These are phyloP conservation scores for Pseudachorutes palmiensis DNA, from an alignment of 1,140 invertebrate species.

Conservation along the genomic window DNA sequence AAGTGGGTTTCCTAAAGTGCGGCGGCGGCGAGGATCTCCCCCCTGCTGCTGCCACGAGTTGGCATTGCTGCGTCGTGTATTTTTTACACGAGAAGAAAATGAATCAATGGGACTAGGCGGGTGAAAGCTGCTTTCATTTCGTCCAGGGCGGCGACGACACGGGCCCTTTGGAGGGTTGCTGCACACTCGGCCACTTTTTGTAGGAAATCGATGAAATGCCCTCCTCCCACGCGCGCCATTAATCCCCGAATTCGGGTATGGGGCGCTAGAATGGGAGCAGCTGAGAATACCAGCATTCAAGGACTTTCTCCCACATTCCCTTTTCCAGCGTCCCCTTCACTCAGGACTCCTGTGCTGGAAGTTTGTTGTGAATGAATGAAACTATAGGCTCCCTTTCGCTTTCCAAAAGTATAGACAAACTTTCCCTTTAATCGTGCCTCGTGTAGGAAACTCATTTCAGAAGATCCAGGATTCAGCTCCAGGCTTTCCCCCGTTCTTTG, in stretches of 20 bases:
- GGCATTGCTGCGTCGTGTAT: too few relatives aligned
- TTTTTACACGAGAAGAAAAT: neutral
- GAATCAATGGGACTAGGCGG: conserved; percentile 5
- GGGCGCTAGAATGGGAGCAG: neutral
- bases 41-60: too few relatives aligned
- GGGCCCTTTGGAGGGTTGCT: too few relatives aligned
- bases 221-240: conserved; percentile 3
- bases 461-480: too few relatives aligned
- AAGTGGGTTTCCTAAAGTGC: neutral
- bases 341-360: neutral
- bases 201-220: neutral
- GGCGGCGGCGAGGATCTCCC: too few relatives aligned
- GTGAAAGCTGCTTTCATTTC: conserved; percentile 2
- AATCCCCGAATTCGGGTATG: neutral
- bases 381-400: neutral
- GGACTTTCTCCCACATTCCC: conserved; percentile 5
- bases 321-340: neutral
- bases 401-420: neutral
- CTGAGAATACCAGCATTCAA: neutral
- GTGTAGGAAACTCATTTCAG: too few relatives aligned
- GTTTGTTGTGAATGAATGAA: conserved; percentile 10
- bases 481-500: too few relatives aligned
- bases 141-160: too few relatives aligned
- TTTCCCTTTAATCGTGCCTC: neutral
- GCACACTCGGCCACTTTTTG: neutral